These are phyloP conservation scores for Drosophila mercatorum DNA, from an alignment of 2,888 invertebrate genomes.

Conservation along the genomic window DNA sequence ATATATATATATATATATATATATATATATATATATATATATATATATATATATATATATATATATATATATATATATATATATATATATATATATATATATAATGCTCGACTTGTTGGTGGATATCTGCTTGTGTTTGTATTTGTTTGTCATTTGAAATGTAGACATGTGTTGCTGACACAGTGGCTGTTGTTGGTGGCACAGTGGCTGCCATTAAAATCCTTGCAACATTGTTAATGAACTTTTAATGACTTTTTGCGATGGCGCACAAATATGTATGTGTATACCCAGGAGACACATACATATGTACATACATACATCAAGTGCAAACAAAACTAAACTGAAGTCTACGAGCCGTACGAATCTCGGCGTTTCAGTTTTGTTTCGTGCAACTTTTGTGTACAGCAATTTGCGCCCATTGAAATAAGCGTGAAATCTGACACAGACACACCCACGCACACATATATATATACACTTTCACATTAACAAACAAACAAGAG, in stretches of 20 bases:
- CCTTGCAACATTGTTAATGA: slow-evolving; percentile 80
- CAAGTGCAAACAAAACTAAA: slow-evolving; percentile 49
- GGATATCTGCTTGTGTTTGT: slow-evolving; percentile 31
- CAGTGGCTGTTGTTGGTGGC: slow-evolving; percentile 41
- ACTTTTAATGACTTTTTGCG: slow-evolving; percentile 81
- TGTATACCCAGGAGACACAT: slow-evolving; percentile 21
- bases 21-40: not conserved
- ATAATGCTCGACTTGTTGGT: slow-evolving; percentile 30
- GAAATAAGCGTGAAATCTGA: slow-evolving; percentile 67
- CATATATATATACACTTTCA: slow-evolving; percentile 30
- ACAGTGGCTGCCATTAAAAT: slow-evolving; percentile 65
- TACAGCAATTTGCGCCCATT: slow-evolving; percentile 49
- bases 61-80: not conserved
- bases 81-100: not conserved
- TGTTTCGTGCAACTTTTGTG: slow-evolving; percentile 40
- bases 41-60: not conserved
- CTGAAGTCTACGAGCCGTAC: slow-evolving; percentile 28
- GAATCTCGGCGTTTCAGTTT: slow-evolving; percentile 55
- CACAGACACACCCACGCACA: slow-evolving; percentile 46
- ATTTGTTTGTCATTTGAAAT: slow-evolving; percentile 68
- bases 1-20: not conserved
- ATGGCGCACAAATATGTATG: slow-evolving; percentile 37
- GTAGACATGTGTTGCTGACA: slow-evolving; percentile 62
- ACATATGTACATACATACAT: slow-evolving; percentile 10
- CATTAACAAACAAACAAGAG: slow-evolving; percentile 6